Evolutionary conservation across 2,797 vertebrate genomes (phyloP).

Genomic region (Chelon labrosus): DNA sequence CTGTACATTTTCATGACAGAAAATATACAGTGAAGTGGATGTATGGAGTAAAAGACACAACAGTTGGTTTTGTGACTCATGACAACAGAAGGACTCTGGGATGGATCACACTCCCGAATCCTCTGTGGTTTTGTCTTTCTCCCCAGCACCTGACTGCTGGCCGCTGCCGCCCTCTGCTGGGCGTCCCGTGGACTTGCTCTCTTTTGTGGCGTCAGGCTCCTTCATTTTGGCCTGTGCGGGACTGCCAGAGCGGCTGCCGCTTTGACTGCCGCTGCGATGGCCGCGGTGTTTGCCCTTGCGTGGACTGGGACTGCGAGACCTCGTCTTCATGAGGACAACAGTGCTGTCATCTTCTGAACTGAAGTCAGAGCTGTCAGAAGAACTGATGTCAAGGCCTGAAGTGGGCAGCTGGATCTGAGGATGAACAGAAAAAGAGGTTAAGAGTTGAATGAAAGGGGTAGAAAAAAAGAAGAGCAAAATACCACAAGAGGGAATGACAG

Average conservation of each 20-base stretch:
- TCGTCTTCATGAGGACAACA: constrained; percentile 86
- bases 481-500: not conserved
- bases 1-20: constrained; percentile 57
- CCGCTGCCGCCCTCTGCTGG: constrained; percentile 72
- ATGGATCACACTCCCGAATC: constrained; percentile 71
- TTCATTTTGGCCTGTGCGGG: constrained; percentile 82
- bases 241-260: constrained; percentile 72
- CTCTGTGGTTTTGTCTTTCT: constrained; percentile 40
- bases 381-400: constrained; percentile 83
- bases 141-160: constrained; percentile 22
- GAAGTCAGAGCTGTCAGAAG: constrained; percentile 91
- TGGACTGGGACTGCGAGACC: constrained; percentile 91
- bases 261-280: constrained; percentile 72
- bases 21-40: constrained; percentile 66
- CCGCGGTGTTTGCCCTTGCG: constrained; percentile 83
- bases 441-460: not conserved
- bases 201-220: constrained; percentile 60
- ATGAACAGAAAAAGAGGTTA: constrained; percentile 6
- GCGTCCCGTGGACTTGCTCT: constrained; percentile 28
- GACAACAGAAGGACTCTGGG: constrained; percentile 54
- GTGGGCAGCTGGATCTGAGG: constrained; percentile 92
- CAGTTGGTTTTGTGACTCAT: constrained; percentile 60
- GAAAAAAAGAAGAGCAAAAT: constrained; percentile 18
- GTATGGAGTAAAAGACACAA: constrained; percentile 72
- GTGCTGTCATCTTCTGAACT: constrained; percentile 95